Percentiles rank a stretch among this genome's conserved stretches.
phyloP scores from a whole-genome alignment of 2,797 vertebrate genomes.

The Nyctalus aviator region DNA sequence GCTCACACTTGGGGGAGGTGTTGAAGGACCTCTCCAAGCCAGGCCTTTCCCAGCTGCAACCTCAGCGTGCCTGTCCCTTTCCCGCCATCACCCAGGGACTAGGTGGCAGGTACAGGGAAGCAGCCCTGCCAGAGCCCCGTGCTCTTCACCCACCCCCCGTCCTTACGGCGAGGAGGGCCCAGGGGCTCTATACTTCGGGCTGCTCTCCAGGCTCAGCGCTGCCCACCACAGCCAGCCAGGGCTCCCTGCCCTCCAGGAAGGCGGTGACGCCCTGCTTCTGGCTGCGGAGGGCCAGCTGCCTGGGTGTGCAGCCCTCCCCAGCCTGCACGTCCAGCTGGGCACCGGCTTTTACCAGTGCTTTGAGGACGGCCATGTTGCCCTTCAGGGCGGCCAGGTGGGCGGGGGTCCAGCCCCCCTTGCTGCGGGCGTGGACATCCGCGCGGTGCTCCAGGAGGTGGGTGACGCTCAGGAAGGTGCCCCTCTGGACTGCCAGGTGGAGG shows the following conservation, averaged over 20 bases:
- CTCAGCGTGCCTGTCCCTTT: background rate
- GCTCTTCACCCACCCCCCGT: background rate
- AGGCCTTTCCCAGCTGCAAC: background rate
- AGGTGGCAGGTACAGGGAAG: background rate
- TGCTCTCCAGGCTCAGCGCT: background rate
- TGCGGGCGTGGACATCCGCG: slow-evolving; percentile 89
- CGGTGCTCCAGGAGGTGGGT: slow-evolving; percentile 88
- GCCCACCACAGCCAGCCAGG: background rate
- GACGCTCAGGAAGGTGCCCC: slow-evolving; percentile 87
- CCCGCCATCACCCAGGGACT: background rate
- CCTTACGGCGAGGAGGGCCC: background rate
- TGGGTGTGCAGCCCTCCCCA: slow-evolving; percentile 86
- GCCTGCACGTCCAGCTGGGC: slow-evolving; percentile 86
- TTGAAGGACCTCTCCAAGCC: background rate
- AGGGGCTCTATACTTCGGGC: background rate
- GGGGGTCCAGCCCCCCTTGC: slow-evolving; percentile 87
- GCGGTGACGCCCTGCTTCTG: slow-evolving; percentile 86
- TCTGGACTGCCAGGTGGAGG: slow-evolving; percentile 90
- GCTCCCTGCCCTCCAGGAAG: slow-evolving; percentile 84
- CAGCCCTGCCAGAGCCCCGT: background rate
- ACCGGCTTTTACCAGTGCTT: slow-evolving; percentile 90
- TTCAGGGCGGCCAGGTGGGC: slow-evolving; percentile 91
- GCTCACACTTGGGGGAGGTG: background rate
- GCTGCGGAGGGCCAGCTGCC: slow-evolving; percentile 87
- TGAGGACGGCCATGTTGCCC: slow-evolving; percentile 87